Evolutionary conservation across 2,797 vertebrate genomes (phyloP).

Genomic region (Danio aesculapii): DNA sequence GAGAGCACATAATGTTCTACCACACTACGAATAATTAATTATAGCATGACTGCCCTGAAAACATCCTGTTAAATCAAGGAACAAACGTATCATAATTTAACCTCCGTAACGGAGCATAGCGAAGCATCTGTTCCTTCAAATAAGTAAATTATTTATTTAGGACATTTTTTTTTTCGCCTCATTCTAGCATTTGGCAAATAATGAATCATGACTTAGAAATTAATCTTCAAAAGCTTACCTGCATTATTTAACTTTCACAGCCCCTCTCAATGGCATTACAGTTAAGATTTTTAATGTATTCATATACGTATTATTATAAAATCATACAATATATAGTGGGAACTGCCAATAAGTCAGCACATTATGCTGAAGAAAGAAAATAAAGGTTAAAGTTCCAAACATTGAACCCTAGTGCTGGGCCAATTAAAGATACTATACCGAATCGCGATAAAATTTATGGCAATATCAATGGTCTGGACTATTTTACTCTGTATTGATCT

Average conservation of each 20-base stretch:
- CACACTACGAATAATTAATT: constrained; percentile 27
- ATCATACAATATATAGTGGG: neutral
- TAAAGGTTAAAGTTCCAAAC: neutral
- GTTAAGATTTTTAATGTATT: neutral
- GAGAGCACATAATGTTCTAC: constrained; percentile 22
- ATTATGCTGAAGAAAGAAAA: neutral
- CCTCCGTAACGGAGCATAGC: constrained; percentile 1
- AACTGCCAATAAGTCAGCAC: neutral
- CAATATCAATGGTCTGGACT: too few relatives aligned
- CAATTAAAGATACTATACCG: too few relatives aligned
- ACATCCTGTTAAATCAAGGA: constrained; percentile 22
- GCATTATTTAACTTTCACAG: neutral
- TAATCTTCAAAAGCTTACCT: neutral
- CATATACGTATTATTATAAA: neutral
- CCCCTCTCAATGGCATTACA: neutral
- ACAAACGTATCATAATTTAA: constrained; percentile 7
- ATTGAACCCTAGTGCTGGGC: too few relatives aligned
- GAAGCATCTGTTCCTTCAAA: constrained; percentile 14
- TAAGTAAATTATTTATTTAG: constrained; percentile 1
- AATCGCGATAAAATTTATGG: too few relatives aligned
- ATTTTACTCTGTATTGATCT: too few relatives aligned
- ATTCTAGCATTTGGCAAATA: constrained; percentile 1
- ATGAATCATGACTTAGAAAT: neutral
- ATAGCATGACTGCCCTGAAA: constrained; percentile 25
- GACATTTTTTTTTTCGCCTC: neutral